phyloP scores from a whole-genome alignment of 1,140 invertebrate genomes.

The Acyrthosiphon pisum region DNA sequence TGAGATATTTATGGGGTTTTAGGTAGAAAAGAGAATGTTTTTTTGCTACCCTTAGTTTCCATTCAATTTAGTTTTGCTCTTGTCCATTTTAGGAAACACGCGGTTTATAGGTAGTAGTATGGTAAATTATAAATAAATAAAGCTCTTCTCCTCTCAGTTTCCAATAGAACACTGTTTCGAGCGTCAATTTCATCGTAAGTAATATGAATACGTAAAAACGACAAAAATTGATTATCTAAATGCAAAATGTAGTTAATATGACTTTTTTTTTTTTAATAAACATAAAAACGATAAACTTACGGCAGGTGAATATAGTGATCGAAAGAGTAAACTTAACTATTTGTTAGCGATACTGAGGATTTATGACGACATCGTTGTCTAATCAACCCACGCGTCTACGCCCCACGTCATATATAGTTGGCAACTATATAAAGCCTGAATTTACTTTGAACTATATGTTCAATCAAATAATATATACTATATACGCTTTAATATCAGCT shows the following conservation, averaged over 20 bases:
- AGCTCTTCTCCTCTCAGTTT: background rate
- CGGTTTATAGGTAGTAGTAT: background rate
- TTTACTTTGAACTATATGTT: background rate
- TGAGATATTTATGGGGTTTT: slow-evolving; percentile 18
- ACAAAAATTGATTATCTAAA: background rate
- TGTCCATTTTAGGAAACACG: background rate
- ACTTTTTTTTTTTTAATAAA: background rate
- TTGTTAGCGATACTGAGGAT: background rate
- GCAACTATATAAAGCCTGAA: background rate
- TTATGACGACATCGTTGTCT: background rate
- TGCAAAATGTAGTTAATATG: background rate
- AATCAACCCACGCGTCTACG: background rate
- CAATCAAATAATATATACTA: background rate
- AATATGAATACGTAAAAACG: background rate
- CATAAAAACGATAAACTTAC: background rate
- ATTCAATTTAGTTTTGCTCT: slow-evolving; percentile 1
- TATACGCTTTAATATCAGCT: background rate
- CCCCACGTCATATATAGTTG: background rate
- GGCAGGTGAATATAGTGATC: background rate
- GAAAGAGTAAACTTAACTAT: background rate
- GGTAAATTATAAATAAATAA: background rate
- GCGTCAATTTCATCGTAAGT: background rate
- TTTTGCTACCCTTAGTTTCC: background rate
- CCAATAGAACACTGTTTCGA: background rate
- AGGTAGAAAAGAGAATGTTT: background rate